Conservation (phyloP, 2,888 invertebrate species). For the Lasius fuliginosus region DNA sequence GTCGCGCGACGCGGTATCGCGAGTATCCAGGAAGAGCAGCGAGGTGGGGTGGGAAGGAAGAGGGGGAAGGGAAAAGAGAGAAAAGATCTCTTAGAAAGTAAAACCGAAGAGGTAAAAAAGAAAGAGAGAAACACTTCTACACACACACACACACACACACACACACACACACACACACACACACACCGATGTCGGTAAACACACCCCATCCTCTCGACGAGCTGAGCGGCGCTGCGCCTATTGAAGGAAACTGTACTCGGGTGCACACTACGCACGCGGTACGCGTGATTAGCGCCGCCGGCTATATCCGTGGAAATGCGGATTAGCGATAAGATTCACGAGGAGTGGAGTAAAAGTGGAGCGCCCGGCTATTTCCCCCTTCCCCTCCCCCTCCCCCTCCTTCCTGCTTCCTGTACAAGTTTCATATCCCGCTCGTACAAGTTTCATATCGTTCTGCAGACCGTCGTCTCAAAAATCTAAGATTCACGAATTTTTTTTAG, state of each 20-base stretch:
- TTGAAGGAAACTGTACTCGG: constrained; percentile 25
- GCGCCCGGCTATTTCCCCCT: constrained; percentile 51
- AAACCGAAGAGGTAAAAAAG: constrained; percentile 82
- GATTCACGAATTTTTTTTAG: not conserved
- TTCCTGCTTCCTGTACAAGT: not conserved
- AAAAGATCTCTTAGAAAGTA: constrained; percentile 84
- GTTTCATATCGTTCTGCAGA: too few relatives aligned
- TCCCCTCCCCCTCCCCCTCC: not conserved
- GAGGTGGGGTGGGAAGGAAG: constrained; percentile 38
- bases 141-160: too few relatives aligned
- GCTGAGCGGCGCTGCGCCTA: constrained; percentile 27
- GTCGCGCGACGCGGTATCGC: constrained; percentile 63
- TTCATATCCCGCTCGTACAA: not conserved
- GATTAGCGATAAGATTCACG: constrained; percentile 60
- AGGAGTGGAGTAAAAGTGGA: constrained; percentile 75
- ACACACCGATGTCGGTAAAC: not conserved
- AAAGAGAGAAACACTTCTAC: constrained; percentile 67
- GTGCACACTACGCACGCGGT: constrained; percentile 58
- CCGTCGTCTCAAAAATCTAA: not conserved
- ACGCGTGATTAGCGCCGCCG: constrained; percentile 70
- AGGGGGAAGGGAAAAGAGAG: constrained; percentile 54
- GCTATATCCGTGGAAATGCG: constrained; percentile 65
- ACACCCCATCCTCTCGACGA: not conserved
- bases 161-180: too few relatives aligned
- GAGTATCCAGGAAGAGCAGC: constrained; percentile 68